Percentiles rank a stretch among this genome's conserved stretches.
phyloP scores from a whole-genome alignment of 2,797 vertebrate species.

The Sphaeramia orbicularis region DNA sequence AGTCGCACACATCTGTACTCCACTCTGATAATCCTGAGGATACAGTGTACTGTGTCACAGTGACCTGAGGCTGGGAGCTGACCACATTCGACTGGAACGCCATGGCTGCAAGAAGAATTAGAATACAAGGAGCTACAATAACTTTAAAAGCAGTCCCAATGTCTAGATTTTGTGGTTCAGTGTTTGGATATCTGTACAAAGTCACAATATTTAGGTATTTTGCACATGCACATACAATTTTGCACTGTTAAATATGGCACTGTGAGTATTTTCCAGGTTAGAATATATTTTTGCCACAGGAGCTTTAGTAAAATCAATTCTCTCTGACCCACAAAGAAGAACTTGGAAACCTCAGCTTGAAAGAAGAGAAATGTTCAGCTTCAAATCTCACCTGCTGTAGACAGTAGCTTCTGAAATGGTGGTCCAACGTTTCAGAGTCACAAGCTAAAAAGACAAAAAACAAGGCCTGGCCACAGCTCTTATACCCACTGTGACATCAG shows the following conservation, averaged over 20 bases:
- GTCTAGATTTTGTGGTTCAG: background rate
- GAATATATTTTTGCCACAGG: background rate
- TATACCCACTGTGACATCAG: conserved; percentile 70
- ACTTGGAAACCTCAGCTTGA: too few species aligned
- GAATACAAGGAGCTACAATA: background rate
- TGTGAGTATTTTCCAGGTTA: too few species aligned
- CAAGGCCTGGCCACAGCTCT: conserved; percentile 37
- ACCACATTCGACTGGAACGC: conserved; percentile 79
- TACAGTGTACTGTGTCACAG: conserved; percentile 73
- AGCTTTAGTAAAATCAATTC: conserved; percentile 1
- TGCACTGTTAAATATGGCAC: too few species aligned
- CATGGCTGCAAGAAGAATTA: conserved; percentile 71
- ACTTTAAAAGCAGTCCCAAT: background rate
- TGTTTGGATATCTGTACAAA: background rate
- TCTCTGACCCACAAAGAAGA: too few species aligned
- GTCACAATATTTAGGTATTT: background rate
- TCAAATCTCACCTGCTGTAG: conserved; percentile 42
- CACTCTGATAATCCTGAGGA: conserved; percentile 70
- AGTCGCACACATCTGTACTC: conserved; percentile 83
- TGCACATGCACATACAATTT: too few species aligned
- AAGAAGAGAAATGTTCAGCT: too few species aligned
- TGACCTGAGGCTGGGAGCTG: conserved; percentile 80
- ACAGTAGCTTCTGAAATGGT: conserved; percentile 8
- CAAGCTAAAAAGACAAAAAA: conserved; percentile 15
- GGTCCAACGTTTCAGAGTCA: conserved; percentile 6